Conservation (phyloP, 2,888 invertebrate species). For the Pogonocherus hispidulus region DNA sequence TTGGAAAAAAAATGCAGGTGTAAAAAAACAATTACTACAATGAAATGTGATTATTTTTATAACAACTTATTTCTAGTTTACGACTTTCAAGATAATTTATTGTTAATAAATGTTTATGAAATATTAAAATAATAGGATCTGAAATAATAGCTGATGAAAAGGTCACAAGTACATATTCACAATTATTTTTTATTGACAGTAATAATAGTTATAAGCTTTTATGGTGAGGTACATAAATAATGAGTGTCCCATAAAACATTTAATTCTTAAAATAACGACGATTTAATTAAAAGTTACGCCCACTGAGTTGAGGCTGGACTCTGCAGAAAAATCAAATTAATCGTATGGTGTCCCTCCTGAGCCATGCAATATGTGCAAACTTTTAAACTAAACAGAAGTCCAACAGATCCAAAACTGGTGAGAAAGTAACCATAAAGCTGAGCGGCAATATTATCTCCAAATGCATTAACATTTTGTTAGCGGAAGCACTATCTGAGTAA, state of each 20-base stretch:
- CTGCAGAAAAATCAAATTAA: slow-evolving; percentile 31
- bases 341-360: slow-evolving; percentile 48
- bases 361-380: slow-evolving; percentile 45
- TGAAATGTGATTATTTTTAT: no score
- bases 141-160: not conserved
- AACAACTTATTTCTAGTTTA: not conserved
- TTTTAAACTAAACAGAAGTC: slow-evolving; percentile 31
- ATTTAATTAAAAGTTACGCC: not conserved
- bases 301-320: not conserved
- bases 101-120: not conserved
- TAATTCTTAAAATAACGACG: not conserved
- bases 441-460: slow-evolving; percentile 27
- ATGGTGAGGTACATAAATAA: not conserved
- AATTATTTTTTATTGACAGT: not conserved
- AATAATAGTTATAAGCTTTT: not conserved
- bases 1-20: no score
- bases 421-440: slow-evolving; percentile 36
- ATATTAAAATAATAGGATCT: not conserved
- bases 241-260: not conserved
- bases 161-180: not conserved
- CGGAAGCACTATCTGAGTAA: slow-evolving; percentile 26
- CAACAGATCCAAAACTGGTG: slow-evolving; percentile 36
- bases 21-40: no score
- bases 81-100: not conserved
- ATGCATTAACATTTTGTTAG: slow-evolving; percentile 33